phyloP scores from a whole-genome alignment of 2,797 vertebrate species.

The Urophycis tenuis region DNA sequence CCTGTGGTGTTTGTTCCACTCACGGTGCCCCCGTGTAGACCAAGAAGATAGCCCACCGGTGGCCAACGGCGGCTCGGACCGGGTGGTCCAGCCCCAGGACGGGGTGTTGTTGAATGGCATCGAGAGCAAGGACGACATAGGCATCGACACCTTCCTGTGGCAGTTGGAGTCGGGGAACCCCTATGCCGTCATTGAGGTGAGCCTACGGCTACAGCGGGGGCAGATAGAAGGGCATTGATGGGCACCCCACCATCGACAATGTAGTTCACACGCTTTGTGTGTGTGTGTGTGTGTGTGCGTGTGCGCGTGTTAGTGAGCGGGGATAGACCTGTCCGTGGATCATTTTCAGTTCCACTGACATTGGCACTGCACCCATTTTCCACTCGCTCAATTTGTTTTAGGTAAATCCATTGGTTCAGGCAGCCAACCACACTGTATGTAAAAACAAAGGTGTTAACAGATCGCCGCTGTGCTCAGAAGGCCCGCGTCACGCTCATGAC shows the following conservation, averaged over 20 bases:
- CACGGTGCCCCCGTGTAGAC: slow-evolving; percentile 37
- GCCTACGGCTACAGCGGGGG: slow-evolving; percentile 1
- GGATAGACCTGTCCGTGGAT: no score
- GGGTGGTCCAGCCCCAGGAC: slow-evolving; percentile 80
- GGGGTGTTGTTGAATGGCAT: slow-evolving; percentile 71
- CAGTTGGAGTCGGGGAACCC: slow-evolving; percentile 58
- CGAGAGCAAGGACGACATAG: slow-evolving; percentile 71
- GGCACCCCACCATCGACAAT: not conserved
- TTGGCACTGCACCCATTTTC: not conserved
- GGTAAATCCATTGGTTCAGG: not conserved
- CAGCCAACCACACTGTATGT: not conserved
- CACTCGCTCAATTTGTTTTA: not conserved
- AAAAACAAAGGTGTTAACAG: not conserved
- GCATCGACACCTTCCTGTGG: slow-evolving; percentile 72
- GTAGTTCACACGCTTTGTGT: not conserved
- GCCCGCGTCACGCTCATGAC: not conserved
- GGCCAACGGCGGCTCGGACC: slow-evolving; percentile 71
- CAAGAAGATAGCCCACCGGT: slow-evolving; percentile 65
- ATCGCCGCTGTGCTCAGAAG: not conserved
- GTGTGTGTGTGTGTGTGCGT: no score
- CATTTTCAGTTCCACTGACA: no score
- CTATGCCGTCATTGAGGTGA: slow-evolving; percentile 70
- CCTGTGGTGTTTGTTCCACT: no score
- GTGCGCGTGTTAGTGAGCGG: not conserved
- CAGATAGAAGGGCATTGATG: not conserved